A percentile compares a stretch with the other conserved stretches of the same genome.
These are phyloP conservation scores for Lymantria dispar DNA, from an alignment of 2,888 invertebrate species.

Conservation along the genomic window DNA sequence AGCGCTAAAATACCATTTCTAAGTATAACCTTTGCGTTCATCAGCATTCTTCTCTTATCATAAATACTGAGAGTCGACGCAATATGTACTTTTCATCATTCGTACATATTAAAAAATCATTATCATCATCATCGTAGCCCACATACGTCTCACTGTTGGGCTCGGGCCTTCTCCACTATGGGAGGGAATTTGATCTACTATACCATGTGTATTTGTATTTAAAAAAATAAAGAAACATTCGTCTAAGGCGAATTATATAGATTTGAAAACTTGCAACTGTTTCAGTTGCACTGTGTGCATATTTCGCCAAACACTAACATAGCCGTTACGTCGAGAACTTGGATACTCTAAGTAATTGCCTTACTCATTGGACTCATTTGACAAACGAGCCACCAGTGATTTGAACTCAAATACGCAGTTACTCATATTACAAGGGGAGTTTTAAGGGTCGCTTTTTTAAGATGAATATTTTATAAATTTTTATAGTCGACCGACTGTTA, in stretches of 20 bases:
- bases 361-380: slow-evolving; percentile 65
- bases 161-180: too few relatives aligned
- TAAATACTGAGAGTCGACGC: too few relatives aligned
- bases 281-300: neutral
- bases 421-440: slow-evolving; percentile 73
- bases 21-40: too few relatives aligned
- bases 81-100: too few relatives aligned
- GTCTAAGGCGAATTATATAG: neutral
- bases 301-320: slow-evolving; percentile 30
- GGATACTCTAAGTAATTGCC: slow-evolving; percentile 70
- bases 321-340: slow-evolving; percentile 31
- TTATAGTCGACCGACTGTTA: slow-evolving; percentile 45
- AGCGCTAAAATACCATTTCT: too few relatives aligned
- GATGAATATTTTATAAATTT: slow-evolving; percentile 63
- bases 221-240: too few relatives aligned
- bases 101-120: too few relatives aligned
- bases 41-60: too few relatives aligned
- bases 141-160: too few relatives aligned
- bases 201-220: too few relatives aligned
- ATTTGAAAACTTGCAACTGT: neutral
- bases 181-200: too few relatives aligned
- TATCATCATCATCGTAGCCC: too few relatives aligned
- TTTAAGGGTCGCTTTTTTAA: slow-evolving; percentile 71
- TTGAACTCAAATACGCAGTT: slow-evolving; percentile 66
- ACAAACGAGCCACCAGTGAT: slow-evolving; percentile 56